Conservation (phyloP, 2,888 invertebrate genomes). For the Drosophila acutilabella region DNA sequence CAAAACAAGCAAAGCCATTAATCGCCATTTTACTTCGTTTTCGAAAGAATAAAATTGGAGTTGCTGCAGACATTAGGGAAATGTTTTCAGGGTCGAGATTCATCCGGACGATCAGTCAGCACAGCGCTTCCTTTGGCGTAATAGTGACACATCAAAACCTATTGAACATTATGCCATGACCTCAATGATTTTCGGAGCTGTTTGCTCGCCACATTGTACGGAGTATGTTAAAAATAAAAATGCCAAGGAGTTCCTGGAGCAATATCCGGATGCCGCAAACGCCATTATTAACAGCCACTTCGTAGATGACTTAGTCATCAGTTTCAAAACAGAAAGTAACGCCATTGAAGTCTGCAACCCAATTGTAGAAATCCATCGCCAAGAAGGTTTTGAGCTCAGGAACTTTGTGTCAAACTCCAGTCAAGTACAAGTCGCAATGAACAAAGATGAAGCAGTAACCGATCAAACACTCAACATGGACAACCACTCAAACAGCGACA, state of each 20-base stretch:
- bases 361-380: no score
- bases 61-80: not conserved
- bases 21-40: no score
- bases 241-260: not conserved
- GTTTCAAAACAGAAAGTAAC: not conserved
- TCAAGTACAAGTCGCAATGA: no score
- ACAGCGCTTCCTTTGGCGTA: not conserved
- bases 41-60: no score
- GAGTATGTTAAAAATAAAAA: not conserved
- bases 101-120: not conserved
- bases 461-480: no score
- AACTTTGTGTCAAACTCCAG: no score
- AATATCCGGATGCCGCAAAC: not conserved
- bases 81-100: not conserved
- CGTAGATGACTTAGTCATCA: not conserved
- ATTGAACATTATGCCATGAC: not conserved
- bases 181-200: not conserved
- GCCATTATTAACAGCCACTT: not conserved
- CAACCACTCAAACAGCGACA: no score
- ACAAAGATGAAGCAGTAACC: no score
- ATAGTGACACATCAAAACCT: not conserved
- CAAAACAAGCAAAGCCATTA: no score
- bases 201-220: not conserved
- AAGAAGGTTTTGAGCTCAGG: no score
- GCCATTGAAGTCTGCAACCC: no score